Conservation (phyloP, 2,113 vertebrate genomes). For the Nyctereutes procyonoides region DNA sequence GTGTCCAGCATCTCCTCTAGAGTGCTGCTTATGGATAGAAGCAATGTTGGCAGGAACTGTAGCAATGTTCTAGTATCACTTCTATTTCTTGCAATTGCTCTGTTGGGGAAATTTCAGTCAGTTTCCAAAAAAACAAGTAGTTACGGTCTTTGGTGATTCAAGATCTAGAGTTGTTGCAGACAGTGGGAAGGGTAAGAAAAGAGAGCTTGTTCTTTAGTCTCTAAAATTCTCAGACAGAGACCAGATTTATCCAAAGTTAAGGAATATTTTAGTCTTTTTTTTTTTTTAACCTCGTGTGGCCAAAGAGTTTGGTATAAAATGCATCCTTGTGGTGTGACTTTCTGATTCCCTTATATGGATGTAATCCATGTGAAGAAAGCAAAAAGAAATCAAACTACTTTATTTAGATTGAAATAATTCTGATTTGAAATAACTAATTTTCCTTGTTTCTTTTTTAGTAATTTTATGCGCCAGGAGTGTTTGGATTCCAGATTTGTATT, state of each 20-base stretch:
- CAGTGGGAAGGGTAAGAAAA: neutral
- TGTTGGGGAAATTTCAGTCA: neutral
- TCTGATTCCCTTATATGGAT: neutral
- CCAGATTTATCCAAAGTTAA: slow-evolving; percentile 25
- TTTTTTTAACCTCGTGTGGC: neutral
- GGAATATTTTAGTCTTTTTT: neutral
- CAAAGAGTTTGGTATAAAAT: neutral
- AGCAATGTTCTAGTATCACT: neutral
- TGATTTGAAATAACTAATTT: slow-evolving; percentile 50
- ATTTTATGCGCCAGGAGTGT: slow-evolving; percentile 99
- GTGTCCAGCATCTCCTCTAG: neutral
- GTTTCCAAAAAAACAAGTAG: slow-evolving; percentile 23
- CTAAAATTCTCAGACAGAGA: slow-evolving; percentile 5
- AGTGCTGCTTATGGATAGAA: neutral
- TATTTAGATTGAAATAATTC: slow-evolving; percentile 25
- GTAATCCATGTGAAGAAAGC: slow-evolving; percentile 19
- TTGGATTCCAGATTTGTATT: slow-evolving; percentile 99
- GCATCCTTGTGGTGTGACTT: neutral
- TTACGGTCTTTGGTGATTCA: neutral
- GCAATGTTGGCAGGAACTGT: neutral
- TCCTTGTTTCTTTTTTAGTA: slow-evolving; percentile 85
- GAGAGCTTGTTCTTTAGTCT: neutral
- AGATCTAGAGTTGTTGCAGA: slow-evolving; percentile 34
- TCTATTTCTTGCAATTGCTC: neutral
- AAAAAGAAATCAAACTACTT: slow-evolving; percentile 34